phyloP scores from a whole-genome alignment of 1,140 invertebrate genomes.

The Lanistes nyassanus region DNA sequence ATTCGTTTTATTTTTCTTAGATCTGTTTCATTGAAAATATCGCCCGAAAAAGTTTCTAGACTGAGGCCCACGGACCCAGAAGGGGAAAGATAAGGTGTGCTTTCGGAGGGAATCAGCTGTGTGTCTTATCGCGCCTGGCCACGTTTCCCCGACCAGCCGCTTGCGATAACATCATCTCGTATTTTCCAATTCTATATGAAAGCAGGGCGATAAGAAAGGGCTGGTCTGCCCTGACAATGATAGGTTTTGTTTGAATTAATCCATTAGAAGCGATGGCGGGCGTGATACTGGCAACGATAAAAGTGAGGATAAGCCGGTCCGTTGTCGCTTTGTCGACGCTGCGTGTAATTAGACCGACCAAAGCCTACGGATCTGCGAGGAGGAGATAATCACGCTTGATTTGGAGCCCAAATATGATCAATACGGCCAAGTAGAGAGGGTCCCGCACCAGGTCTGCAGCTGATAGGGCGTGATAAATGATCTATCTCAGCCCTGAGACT shows the following conservation, averaged over 20 bases:
- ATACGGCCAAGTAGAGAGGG: constrained; percentile 36
- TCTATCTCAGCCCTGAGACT: constrained; percentile 32
- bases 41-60: constrained; percentile 21
- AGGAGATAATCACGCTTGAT: constrained; percentile 50
- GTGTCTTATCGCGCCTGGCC: constrained; percentile 35
- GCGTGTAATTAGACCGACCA: constrained; percentile 49
- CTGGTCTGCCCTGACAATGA: constrained; percentile 37
- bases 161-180: constrained; percentile 39
- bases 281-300: constrained; percentile 34
- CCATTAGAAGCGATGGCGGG: constrained; percentile 47
- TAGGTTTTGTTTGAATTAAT: constrained; percentile 53
- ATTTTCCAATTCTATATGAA: constrained; percentile 54
- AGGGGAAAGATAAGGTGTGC: constrained; percentile 27
- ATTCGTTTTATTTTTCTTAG: constrained; percentile 31
- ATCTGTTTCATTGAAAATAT: constrained; percentile 32
- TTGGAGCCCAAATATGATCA: constrained; percentile 40
- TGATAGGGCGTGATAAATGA: constrained; percentile 48
- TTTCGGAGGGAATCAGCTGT: constrained; percentile 29
- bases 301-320: constrained; percentile 37
- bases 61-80: constrained; percentile 20
- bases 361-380: constrained; percentile 32
- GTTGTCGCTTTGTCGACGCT: constrained; percentile 43
- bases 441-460: constrained; percentile 27
- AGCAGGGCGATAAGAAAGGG: constrained; percentile 39
- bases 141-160: constrained; percentile 35